Base-by-base conservation (phyloP, 2,888 invertebrate species). In the Elegia similella region DNA sequence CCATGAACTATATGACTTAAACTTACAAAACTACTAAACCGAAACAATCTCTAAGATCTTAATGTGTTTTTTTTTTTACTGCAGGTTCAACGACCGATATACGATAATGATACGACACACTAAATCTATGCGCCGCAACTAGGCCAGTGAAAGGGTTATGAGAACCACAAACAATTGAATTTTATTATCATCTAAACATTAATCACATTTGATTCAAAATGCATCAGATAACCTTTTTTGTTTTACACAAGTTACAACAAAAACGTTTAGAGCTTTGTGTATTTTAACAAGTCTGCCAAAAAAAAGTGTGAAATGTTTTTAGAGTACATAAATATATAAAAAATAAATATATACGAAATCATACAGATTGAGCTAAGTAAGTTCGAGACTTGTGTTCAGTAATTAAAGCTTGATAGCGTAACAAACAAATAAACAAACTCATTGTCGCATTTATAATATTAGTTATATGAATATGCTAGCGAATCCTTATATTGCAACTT, bases 81-180 rank as follows among this genome's bases (percentile, higher is more conserved):
- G 46, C 23, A 6, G 46, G 50, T 38, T 50, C 50, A 50, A 50
- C 34, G 50, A 34, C 50, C 50, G 50, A 50, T 50, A 50, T 38
- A 50, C 34, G 32, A 50, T 34, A 50, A 50, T 17, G 34, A 50
- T 50, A 50, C 50, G 15, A 32, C 15, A 15, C 5, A 44, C 16
- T 8, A 46, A 50, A 34, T 34, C 50, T 34, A 50, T 34, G 50
- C 15, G 50, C 23, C 12, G 29, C 50, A 47, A 50, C 50, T 50
- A 34, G 34, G 50, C 34, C 50, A 50, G 50, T 50, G 50, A 50
- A 50, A 50, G 50, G 50, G 50, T 50, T 30, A 48, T 50, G 50
- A 17, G 50, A 50, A 34, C 17, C 34, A 34, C 16, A 38, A 34
- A 50, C 34, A 50, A 50, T 50, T 34, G 16, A 12, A 50, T 50